Percentiles rank a stretch among this genome's conserved stretches.
phyloP scores from a whole-genome alignment of 2,888 invertebrate genomes.

The Chesias legatella region DNA sequence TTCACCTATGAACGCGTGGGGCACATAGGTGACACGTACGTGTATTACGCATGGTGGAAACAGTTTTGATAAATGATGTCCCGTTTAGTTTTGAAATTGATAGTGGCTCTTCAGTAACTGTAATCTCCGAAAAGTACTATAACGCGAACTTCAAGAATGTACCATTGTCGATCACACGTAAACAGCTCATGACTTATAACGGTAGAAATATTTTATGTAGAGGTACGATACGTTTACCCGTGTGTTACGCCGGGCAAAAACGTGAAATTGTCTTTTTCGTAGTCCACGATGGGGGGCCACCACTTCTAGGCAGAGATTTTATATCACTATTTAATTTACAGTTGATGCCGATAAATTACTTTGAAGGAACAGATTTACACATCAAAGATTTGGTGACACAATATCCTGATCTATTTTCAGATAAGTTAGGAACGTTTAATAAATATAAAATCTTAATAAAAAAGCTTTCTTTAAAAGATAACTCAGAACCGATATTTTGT shows the following conservation, averaged over 20 bases:
- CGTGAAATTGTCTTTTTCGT: conserved; percentile 21
- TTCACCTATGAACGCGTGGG: no score
- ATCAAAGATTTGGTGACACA: conserved; percentile 1
- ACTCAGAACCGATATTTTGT: conserved; percentile 12
- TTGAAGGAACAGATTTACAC: neutral
- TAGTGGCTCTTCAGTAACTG: no score
- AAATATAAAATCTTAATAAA: conserved; percentile 21
- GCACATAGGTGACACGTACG: no score
- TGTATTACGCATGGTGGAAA: no score
- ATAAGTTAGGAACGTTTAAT: conserved; percentile 16
- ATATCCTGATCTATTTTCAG: conserved; percentile 13
- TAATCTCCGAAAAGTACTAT: neutral
- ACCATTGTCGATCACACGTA: neutral
- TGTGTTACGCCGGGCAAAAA: conserved; percentile 14
- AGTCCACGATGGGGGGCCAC: conserved; percentile 26
- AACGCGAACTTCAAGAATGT: neutral
- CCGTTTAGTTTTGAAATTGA: no score
- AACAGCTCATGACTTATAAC: neutral
- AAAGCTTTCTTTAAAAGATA: conserved; percentile 14
- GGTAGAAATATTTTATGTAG: neutral
- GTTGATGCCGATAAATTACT: conserved; percentile 12
- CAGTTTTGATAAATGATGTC: no score
- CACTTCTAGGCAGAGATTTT: conserved; percentile 27
- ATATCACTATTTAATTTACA: conserved; percentile 22
- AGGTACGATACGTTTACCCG: neutral